Base-by-base conservation (phyloP, 2,797 vertebrate genomes). In the Channa striata region DNA sequence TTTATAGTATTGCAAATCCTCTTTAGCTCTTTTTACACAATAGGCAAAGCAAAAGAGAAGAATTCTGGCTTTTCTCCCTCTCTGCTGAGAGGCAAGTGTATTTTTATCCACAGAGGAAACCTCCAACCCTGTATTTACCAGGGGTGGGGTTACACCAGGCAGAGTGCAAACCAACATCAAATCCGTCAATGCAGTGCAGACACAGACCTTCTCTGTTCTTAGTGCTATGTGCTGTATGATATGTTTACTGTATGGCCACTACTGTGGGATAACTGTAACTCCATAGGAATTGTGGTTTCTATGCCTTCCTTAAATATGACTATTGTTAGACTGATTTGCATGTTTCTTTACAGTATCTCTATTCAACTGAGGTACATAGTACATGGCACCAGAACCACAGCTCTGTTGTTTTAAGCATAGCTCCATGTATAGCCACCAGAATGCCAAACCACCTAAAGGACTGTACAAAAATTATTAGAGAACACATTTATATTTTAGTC, bases 51-150 rank as follows among this genome's bases (percentile, higher is more conserved):
- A 57, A n/a, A 46, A 69, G 62, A 78, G 57, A 80, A 53, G 60
- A 83, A 51, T 74, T 85, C 68, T 64, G 66, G 19, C 49, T 46
- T 82, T 75, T 75, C 64, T 52, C 63, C 72, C 61, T 77, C 73
- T 84, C 67, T 73, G 79, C 78, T 78, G 67, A 86, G 77, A 79
- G 77, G 75, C 80, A 68, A 76, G 83, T 87, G 86, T 93, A 93
- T 93, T 93, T 93, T 93, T 93, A 91, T 92, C 87, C 84, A 34
- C 19, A n/a, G 83, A 89, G 87, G 84, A 91, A 92, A 92, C 88
- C 90, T 92, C 89, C 76, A 92, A 90, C 89, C 92, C 92, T 93
- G 89, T 92, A 92, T 92, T 93, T 93, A 93, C 81, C 89, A 91
- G 91, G 92, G 92, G 92, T 91, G 92, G 92, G 90, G 91, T 92